These are phyloP conservation scores for Paramormyrops hopkinsi DNA, from an alignment of 2,797 vertebrate species.

Conservation along the genomic window DNA sequence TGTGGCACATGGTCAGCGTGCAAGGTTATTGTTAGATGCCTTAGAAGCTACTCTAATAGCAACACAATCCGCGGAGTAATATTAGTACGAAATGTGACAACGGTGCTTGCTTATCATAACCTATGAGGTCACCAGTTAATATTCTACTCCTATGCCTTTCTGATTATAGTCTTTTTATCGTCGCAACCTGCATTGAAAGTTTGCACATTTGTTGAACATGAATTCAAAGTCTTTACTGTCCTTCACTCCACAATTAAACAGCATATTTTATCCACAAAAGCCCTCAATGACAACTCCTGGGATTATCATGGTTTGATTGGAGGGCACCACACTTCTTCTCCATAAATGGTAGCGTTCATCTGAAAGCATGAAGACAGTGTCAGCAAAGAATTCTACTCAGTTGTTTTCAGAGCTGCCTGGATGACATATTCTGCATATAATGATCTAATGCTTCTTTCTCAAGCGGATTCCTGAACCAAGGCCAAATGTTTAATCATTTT, in stretches of 20 bases:
- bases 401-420: neutral
- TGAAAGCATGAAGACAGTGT: neutral
- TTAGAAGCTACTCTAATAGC: neutral
- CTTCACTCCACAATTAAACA: neutral
- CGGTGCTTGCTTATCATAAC: conserved; percentile 26
- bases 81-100: conserved; percentile 24
- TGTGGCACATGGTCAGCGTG: neutral
- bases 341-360: conserved; percentile 18
- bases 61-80: conserved; percentile 19
- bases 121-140: conserved; percentile 34
- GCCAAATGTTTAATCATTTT: conserved; percentile 12
- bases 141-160: neutral
- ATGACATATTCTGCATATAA: neutral
- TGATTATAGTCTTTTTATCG: neutral
- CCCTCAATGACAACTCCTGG: neutral
- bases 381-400: neutral
- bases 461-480: neutral
- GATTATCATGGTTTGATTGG: neutral
- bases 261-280: neutral
- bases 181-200: neutral
- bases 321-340: neutral
- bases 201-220: neutral
- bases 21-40: conserved; percentile 13
- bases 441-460: neutral
- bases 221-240: neutral